Conservation (phyloP, 2,797 vertebrate genomes). For the Garrulus glandarius region DNA sequence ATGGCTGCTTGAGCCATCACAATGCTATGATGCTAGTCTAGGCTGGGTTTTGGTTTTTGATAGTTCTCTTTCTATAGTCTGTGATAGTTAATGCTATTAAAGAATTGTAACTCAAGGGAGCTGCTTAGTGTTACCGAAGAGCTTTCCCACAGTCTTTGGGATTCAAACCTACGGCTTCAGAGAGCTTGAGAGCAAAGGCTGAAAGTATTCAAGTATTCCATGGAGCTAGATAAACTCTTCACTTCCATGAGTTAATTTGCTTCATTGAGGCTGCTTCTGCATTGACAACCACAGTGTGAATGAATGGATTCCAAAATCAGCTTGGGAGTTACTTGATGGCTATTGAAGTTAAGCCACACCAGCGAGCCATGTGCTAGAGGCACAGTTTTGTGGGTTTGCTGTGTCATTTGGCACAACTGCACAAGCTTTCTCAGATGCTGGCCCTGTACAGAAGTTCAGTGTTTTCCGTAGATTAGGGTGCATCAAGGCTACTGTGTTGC, state of each 20-base stretch:
- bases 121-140: neutral
- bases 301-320: constrained; percentile 22
- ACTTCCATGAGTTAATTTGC: neutral
- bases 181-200: neutral
- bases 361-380: neutral
- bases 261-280: neutral
- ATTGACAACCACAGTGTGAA: neutral
- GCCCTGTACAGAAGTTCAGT: neutral
- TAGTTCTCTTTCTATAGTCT: neutral
- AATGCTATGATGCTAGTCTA: neutral
- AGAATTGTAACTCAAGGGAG: neutral
- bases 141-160: neutral
- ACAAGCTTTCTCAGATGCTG: neutral
- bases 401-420: neutral
- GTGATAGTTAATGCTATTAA: neutral
- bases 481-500: neutral
- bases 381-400: constrained; percentile 24
- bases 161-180: neutral
- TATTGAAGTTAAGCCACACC: neutral
- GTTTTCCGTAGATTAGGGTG: neutral
- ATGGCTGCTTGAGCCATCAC: neutral
- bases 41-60: neutral
- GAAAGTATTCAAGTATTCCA: neutral
- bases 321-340: constrained; percentile 7
- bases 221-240: neutral